These are phyloP conservation scores for Procavia capensis DNA, from an alignment of 2,113 vertebrate species.

Conservation along the genomic window DNA sequence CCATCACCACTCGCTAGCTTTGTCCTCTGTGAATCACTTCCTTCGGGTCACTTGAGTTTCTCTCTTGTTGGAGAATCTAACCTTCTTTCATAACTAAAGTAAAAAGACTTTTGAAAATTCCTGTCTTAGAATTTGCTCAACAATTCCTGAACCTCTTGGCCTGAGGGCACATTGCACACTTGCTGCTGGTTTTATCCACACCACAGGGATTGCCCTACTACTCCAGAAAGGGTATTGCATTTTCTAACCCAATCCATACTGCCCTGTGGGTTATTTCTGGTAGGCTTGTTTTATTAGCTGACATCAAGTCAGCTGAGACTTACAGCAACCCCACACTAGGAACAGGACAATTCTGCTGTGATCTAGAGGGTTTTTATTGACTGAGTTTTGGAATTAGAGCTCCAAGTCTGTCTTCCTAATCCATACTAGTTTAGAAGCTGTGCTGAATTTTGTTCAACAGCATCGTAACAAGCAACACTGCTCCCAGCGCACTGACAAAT, in stretches of 20 bases:
- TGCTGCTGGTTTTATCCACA: neutral
- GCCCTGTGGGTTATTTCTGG: accelerated
- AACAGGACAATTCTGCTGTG: neutral
- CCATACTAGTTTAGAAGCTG: no score
- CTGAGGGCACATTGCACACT: neutral
- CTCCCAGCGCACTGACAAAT: neutral
- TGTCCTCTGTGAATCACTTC: slow-evolving; percentile 15
- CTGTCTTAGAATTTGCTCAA: neutral
- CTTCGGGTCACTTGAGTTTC: slow-evolving; percentile 31
- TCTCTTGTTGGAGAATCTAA: slow-evolving; percentile 28
- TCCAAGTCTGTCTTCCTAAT: no score
- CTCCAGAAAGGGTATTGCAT: neutral
- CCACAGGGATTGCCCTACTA: neutral
- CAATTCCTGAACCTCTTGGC: neutral
- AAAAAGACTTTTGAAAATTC: neutral
- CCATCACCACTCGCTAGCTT: slow-evolving; percentile 10
- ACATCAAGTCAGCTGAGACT: neutral
- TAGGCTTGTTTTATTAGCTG: neutral
- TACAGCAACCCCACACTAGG: neutral
- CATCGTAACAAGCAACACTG: neutral
- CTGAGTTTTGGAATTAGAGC: neutral
- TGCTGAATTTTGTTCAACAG: neutral
- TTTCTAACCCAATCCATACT: neutral
- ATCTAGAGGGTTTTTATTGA: neutral
- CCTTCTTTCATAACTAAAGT: neutral